These are phyloP conservation scores for Zaprionus gabonicus DNA, from an alignment of 1,140 invertebrate genomes.

Conservation along the genomic window DNA sequence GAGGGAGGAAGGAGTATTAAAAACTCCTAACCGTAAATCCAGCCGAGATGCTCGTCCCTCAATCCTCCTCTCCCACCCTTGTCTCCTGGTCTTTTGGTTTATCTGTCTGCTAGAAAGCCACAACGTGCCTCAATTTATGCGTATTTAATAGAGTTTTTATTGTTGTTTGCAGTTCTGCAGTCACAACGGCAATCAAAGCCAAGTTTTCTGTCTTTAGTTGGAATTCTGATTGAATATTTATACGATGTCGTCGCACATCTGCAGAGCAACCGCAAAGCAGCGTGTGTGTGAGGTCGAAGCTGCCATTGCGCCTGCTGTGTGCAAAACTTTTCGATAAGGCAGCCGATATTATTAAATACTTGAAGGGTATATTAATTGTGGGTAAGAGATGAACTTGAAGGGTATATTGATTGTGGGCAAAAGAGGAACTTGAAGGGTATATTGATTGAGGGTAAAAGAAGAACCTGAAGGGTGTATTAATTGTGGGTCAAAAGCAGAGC, in stretches of 20 bases:
- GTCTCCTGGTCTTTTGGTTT: background rate
- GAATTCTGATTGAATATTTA: slow-evolving; percentile 78
- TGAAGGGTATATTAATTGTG: background rate
- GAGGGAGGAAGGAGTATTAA: slow-evolving; percentile 40
- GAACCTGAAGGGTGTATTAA: too few relatives aligned
- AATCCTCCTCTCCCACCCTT: too few relatives aligned
- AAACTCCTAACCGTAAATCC: slow-evolving; percentile 66
- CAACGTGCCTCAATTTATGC: slow-evolving; percentile 71
- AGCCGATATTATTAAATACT: background rate
- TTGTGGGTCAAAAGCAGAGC: too few relatives aligned
- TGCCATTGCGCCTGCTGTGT: background rate
- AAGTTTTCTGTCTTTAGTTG: slow-evolving; percentile 58
- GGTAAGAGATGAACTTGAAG: background rate
- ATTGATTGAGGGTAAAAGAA: too few relatives aligned
- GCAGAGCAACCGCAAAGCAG: slow-evolving; percentile 2
- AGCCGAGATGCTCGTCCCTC: slow-evolving; percentile 30
- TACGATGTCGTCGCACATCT: slow-evolving; percentile 35
- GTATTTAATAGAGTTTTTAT: slow-evolving; percentile 83
- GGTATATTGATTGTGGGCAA: background rate
- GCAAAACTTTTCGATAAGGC: slow-evolving; percentile 8
- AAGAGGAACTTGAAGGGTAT: background rate
- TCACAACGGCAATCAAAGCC: slow-evolving; percentile 27
- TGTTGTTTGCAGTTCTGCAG: slow-evolving; percentile 74
- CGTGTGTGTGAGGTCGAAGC: background rate
- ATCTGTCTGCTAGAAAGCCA: slow-evolving; percentile 10